phyloP scores from a whole-genome alignment of 2,888 invertebrate species.

The Phortica okadai region DNA sequence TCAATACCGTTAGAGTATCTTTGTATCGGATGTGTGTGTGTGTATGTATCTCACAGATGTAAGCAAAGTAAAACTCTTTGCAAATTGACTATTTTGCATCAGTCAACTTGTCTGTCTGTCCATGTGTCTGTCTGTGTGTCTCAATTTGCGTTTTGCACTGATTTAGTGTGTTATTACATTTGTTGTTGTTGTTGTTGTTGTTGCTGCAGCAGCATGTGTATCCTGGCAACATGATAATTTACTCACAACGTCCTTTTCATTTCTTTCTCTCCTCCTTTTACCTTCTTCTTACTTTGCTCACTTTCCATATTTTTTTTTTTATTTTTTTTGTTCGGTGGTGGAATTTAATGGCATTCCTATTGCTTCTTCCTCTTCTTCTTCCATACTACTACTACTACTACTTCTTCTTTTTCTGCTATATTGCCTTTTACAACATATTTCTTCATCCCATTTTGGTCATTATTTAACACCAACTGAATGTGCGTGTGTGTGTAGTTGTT shows the following conservation, averaged over 20 bases:
- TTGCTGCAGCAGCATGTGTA: neutral
- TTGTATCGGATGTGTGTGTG: conserved; percentile 45
- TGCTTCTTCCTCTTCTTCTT: neutral
- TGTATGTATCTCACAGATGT: no score
- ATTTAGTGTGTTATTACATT: neutral
- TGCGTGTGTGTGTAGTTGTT: neutral
- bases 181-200: neutral
- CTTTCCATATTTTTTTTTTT: neutral
- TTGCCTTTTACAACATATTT: no score
- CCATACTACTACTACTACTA: no score
- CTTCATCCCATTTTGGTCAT: neutral
- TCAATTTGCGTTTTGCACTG: neutral
- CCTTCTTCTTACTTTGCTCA: neutral
- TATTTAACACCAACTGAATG: neutral
- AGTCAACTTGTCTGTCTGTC: neutral
- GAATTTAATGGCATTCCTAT: neutral
- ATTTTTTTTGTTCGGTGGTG: neutral
- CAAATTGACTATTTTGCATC: no score
- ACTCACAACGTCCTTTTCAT: neutral
- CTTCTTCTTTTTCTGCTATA: no score
- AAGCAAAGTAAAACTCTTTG: no score
- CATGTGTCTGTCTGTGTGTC: neutral
- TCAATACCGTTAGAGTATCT: no score
- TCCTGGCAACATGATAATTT: conserved; percentile 11
- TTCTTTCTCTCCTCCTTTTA: no score